These are phyloP conservation scores for Eueides isabella DNA, from an alignment of 1,140 invertebrate genomes.

Conservation along the genomic window DNA sequence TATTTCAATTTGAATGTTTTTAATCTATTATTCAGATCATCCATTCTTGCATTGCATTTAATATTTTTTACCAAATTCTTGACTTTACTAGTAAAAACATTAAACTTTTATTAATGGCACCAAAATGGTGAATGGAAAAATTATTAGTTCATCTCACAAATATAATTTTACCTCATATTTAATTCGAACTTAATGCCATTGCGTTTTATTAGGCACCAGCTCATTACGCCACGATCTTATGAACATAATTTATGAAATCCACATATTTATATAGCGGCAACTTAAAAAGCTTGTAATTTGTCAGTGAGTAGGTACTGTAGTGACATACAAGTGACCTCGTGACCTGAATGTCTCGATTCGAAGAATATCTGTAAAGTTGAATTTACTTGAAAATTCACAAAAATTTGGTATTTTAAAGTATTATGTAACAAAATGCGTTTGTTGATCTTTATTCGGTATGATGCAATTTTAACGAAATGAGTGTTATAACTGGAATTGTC, in stretches of 20 bases:
- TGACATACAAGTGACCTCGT: conserved; percentile 36
- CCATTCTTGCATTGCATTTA: too few relatives aligned
- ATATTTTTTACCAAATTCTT: too few relatives aligned
- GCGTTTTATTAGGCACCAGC: too few relatives aligned
- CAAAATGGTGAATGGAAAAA: too few relatives aligned
- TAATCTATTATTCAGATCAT: too few relatives aligned
- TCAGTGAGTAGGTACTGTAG: conserved; percentile 33
- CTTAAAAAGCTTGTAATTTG: conserved; percentile 38
- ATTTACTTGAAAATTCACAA: conserved; percentile 9
- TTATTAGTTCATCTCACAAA: too few relatives aligned
- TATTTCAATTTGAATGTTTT: too few relatives aligned
- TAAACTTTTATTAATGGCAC: too few relatives aligned
- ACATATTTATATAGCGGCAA: conserved; percentile 17
- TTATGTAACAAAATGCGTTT: neutral
- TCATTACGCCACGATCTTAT: neutral
- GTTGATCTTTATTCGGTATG: neutral
- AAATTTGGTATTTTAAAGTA: neutral
- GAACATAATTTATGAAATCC: neutral
- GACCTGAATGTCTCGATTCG: conserved; percentile 43
- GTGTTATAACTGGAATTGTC: neutral
- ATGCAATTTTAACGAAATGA: neutral
- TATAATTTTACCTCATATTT: too few relatives aligned
- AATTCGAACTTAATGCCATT: too few relatives aligned
- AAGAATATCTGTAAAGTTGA: conserved; percentile 26
- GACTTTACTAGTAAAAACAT: too few relatives aligned